These are phyloP conservation scores for Anolis carolinensis DNA, from an alignment of 2,113 vertebrate genomes.

Conservation along the genomic window DNA sequence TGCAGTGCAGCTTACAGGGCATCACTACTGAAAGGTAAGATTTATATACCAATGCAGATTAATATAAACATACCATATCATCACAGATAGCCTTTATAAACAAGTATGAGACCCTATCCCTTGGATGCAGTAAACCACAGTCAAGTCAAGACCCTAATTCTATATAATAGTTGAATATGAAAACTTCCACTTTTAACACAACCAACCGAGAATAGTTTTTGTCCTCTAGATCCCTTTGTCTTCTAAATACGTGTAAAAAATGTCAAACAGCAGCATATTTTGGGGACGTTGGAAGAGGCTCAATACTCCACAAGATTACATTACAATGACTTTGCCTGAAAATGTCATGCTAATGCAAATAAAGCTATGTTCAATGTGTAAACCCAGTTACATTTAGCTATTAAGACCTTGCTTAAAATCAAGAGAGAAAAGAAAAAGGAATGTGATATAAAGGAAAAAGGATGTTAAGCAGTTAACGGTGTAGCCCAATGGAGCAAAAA, in stretches of 20 bases:
- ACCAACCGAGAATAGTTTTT: background rate
- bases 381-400: constrained; percentile 9
- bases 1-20: background rate
- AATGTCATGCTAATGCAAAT: constrained; percentile 7
- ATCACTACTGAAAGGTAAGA: background rate
- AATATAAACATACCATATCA: background rate
- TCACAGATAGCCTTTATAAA: background rate
- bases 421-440: constrained; percentile 56
- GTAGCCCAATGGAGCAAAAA: constrained; percentile 59
- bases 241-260: background rate
- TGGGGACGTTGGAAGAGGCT: background rate
- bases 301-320: background rate
- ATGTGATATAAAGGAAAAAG: constrained; percentile 58
- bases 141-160: background rate
- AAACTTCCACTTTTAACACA: background rate
- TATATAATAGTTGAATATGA: background rate
- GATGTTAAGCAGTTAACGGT: constrained; percentile 56
- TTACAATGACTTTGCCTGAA: background rate
- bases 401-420: constrained; percentile 23
- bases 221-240: background rate
- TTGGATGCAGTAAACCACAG: background rate
- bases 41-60: background rate
- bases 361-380: constrained; percentile 11
- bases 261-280: background rate
- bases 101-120: background rate